Conservation (phyloP, 2,113 vertebrate genomes). For the Sceloporus tristichus region DNA sequence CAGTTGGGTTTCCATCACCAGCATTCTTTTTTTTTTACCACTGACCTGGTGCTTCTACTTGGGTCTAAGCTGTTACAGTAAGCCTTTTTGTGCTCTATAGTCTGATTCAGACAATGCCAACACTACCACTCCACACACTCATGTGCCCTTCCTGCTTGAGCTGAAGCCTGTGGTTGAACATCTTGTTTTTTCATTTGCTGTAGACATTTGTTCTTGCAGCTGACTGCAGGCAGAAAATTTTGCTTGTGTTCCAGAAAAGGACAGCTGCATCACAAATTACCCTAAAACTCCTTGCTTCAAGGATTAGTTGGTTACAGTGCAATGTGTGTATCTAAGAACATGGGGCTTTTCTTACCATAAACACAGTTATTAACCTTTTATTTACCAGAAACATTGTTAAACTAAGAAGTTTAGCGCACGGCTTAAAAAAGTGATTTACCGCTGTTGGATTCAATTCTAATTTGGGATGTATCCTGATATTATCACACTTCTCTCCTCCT, state of each 20-base stretch:
- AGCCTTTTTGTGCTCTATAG: constrained; percentile 68
- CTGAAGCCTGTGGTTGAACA: constrained; percentile 72
- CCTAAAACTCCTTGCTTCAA: constrained; percentile 87
- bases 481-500: no score
- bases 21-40: constrained; percentile 61
- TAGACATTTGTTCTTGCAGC: constrained; percentile 91
- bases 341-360: constrained; percentile 67
- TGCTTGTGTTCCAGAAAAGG: constrained; percentile 87
- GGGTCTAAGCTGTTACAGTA: constrained; percentile 68
- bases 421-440: no score
- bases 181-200: constrained; percentile 87
- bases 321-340: constrained; percentile 76
- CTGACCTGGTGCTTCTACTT: constrained; percentile 74
- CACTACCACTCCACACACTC: constrained; percentile 45
- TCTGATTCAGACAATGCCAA: constrained; percentile 65
- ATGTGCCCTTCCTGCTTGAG: constrained; percentile 61
- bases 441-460: no score
- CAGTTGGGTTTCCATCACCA: constrained; percentile 64
- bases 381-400: constrained; percentile 58
- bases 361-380: constrained; percentile 76
- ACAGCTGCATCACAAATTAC: constrained; percentile 93
- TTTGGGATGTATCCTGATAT: no score
- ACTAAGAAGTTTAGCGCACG: background rate
- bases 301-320: constrained; percentile 85
- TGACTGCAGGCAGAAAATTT: constrained; percentile 89